Evolutionary conservation across 2,888 invertebrate species (phyloP), one percentile per base, ranked within the genome.

Genomic region (Trissonchulus sp.): DNA sequence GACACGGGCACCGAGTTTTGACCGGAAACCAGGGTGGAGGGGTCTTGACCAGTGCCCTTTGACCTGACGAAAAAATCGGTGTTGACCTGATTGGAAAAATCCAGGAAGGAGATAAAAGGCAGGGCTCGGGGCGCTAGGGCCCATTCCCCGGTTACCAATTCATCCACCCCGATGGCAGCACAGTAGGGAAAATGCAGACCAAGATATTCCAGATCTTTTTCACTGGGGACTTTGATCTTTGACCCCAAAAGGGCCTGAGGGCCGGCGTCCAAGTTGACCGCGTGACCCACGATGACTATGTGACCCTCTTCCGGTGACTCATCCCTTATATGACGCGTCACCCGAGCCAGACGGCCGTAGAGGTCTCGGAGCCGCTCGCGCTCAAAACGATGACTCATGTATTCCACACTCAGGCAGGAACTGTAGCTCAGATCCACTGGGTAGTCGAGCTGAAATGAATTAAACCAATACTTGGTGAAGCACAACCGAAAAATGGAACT

Each of bases 101-200:
- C 38, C 28, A 30, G n/a, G 72, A 37, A 72, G 28, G 28, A 8
- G 28, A 72, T 72, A 38, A 2, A 15, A 2, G 72, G 72, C 72
- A 72, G 33, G 28, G 33, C 2, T 3, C 28, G 2, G 15, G 8
- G 8, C 3, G 3, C 72, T 3, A 72, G 35, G 2, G 2, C 2
- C 72, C 72, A 72, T 30, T 31, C n/a, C 8, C 33, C 33, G 38
- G 3, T 36, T 8, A n/a, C 38, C 28, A 28, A n/a, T 38, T 38
- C 48, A 3, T 72, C 15, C 38, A 72, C 18, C 23, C 18, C 37
- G 2, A 38, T 36, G 38, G 30, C 33, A 2, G 38, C 3, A 38
- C 48, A 38, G 33, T 38, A 72, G 38, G 72, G 72, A 31, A n/a
- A 72, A 15, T 72, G 48, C 3, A 72, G 28, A 30, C 72, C 72